Evolutionary conservation across 92 coral and sea anemone species (phyloP), one percentile per base, ranked within the genome.

Genomic region (Palythoa heliodiscus): DNA sequence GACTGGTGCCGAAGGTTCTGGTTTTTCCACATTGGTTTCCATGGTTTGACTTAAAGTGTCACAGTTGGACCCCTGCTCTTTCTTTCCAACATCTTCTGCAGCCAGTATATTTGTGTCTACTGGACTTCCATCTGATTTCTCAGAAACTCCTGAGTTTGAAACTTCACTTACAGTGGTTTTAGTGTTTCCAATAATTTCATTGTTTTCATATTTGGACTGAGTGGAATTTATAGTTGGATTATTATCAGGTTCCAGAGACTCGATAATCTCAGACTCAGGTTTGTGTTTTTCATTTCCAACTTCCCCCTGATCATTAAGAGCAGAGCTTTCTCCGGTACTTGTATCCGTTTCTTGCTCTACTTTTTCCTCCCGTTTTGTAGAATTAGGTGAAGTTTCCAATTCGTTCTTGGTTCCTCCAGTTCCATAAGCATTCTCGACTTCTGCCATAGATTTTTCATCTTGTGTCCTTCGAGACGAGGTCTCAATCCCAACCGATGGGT

Each of bases 11-110:
- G 63, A 80, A 64, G 84, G 84, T 20, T 80, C 63, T 3, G 43
- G 22, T 24, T 64, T 52, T 17, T 23, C 84, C 84, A 64, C 16
- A 22, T 0, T 43, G 70, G 23, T 77, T 63, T 57, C 82, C 69
- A 77, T 23, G 58, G 19, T 77, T 77, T 77, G 82, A 54, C 23
- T 16, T 25, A 77, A 52, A 77, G 24, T 57, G 24, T 43, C 82
- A 77, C 75, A 67, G 86, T 63, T 76, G 25, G 35, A 70, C 48
- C 19, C 82, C 12, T 48, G 57, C 74, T 24, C 88, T 72, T 22
- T 68, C 6, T 12, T 25, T 61, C 77, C 15, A 2, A 29, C 52
- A 48, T 61, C 66, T 47, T 14, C 52, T 29, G 16, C 83, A 52
- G 47, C 79, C 23, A 52, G 70, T 19, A 53, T 55, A 29, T 39